These are phyloP conservation scores for Ephydatia muelleri DNA, from an alignment of 37 sponge, comb jelly and placozoan species.

Conservation along the genomic window DNA sequence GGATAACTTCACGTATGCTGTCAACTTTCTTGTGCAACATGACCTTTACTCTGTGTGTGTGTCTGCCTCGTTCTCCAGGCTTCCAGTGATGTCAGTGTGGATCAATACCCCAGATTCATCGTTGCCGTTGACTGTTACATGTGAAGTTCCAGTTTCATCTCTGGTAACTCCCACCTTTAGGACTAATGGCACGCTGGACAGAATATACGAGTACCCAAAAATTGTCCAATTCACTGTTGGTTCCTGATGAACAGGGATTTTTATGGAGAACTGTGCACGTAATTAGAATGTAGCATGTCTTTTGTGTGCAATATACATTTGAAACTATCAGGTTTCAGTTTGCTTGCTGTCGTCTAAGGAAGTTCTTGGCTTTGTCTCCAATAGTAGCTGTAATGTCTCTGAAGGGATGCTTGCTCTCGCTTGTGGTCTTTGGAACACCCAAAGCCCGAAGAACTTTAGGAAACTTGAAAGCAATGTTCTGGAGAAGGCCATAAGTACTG, in stretches of 20 bases:
- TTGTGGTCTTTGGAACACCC: constrained; percentile 74
- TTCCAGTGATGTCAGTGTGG: constrained; percentile 42
- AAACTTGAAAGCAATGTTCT: constrained; percentile 66
- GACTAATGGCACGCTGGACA: not conserved
- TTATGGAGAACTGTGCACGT: no score
- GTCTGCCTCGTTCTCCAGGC: constrained; percentile 22
- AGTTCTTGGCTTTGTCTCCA: constrained; percentile 8
- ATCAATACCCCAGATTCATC: constrained; percentile 17
- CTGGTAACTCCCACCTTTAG: constrained; percentile 1
- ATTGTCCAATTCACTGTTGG: not conserved
- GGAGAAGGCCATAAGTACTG: constrained; percentile 63
- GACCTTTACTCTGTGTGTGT: not conserved
- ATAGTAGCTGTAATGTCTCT: constrained; percentile 21
- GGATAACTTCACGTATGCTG: constrained; percentile 44
- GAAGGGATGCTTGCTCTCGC: constrained; percentile 73
- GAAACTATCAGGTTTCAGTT: not conserved
- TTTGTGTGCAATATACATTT: not conserved
- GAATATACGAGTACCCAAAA: constrained; percentile 44
- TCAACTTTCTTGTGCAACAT: no score
- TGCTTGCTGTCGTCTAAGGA: constrained; percentile 9
- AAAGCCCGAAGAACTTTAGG: constrained; percentile 64
- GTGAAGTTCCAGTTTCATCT: constrained; percentile 15
- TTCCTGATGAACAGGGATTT: no score
- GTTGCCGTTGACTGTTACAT: not conserved
- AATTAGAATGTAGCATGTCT: no score